Evolutionary conservation across 1,140 invertebrate species (phyloP).

Genomic region (Tyrophagus putrescentiae): DNA sequence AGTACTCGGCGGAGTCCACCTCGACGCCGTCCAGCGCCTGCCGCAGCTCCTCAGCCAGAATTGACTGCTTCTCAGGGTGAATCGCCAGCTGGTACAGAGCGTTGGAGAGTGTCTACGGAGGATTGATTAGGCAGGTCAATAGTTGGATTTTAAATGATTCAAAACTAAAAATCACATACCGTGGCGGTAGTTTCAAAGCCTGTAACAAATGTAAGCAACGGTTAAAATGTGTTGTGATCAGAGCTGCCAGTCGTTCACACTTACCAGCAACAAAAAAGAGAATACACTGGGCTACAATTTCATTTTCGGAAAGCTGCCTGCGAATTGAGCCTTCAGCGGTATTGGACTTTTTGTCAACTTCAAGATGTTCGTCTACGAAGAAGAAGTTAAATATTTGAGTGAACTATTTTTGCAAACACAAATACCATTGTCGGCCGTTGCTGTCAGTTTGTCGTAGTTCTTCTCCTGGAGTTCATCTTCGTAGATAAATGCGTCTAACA

Average conservation of each 20-base stretch:
- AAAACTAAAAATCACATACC: too few species aligned
- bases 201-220: too few species aligned
- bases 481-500: slow-evolving; percentile 6
- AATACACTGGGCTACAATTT: slow-evolving; percentile 44
- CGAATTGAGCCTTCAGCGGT: neutral
- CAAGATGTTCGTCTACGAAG: neutral
- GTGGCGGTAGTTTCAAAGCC: too few species aligned
- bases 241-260: neutral
- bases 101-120: neutral
- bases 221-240: neutral
- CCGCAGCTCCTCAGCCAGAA: neutral
- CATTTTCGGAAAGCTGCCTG: slow-evolving; percentile 33
- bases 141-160: too few species aligned
- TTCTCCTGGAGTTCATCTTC: neutral
- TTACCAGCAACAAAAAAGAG: slow-evolving; percentile 51
- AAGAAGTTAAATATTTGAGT: neutral
- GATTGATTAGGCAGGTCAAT: neutral
- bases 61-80: neutral
- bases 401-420: neutral
- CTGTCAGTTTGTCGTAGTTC: neutral
- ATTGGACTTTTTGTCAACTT: neutral
- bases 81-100: neutral
- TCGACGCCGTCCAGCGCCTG: neutral
- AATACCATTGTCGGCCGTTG: neutral
- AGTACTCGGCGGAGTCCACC: neutral